Base-by-base conservation (phyloP, 2,888 invertebrate genomes). In the Notocelia uddmanniana region DNA sequence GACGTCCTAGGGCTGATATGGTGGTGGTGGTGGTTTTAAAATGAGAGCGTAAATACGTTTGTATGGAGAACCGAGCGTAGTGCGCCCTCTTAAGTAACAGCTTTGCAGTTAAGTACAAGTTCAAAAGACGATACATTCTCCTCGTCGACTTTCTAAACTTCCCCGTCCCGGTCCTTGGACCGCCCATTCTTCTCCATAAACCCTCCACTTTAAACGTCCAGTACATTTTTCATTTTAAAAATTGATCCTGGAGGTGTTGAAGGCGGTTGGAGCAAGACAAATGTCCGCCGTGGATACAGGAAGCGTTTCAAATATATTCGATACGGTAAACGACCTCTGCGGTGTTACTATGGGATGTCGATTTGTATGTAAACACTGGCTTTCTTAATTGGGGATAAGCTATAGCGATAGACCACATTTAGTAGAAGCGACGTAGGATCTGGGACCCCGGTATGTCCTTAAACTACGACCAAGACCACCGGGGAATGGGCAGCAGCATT, bases 241-340 rank as follows among this genome's bases (percentile, higher is more conserved):
- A 69, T 62, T 45, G 69, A 62, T 55, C 69, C 64, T 70, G n/a
- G 41, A 70, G 69, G 70, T 70, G 64, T 66, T 52, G 64, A 70
- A 66, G 70, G 50, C 57, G 62, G 50, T 70, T 57, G 57, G 21
- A 64, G 70, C 64, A 66, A 66, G 70, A 70, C 70, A 59, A 70
- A 70, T 66, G 70, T 62, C 62, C 54, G 54, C 6, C 63, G 48
- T 21, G 15, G 26, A 34, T 41, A 37, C 60, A 71, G 71, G 71
- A 71, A 71, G 67, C 71, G 66, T 18, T 59, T 71, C 52, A n/a
- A 71, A 71, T 71, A 66, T 67, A 67, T 71, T 71, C 67, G 71
- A 71, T 59, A 71, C 71, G 71, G 71, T 71, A 67, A 67, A 71
- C 67, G 71, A 71, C 71, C 71, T 67, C 59, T 71, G 45, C 34